phyloP scores from a whole-genome alignment of 2,888 invertebrate genomes.

The Poecilobothrus nobilitatus region DNA sequence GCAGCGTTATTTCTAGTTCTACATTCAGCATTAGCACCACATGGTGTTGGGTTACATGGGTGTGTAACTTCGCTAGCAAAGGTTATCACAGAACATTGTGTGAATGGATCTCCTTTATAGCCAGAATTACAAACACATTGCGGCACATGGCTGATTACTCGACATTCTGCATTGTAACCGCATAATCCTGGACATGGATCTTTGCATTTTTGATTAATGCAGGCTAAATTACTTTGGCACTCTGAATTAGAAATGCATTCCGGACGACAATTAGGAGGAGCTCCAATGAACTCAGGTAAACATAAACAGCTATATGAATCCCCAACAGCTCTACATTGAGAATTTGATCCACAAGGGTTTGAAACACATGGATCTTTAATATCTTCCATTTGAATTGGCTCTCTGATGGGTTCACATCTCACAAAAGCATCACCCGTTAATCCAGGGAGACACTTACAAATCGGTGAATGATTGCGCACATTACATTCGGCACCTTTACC shows the following conservation, averaged over 20 bases:
- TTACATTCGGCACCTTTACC: constrained; percentile 60
- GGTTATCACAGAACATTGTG: constrained; percentile 43
- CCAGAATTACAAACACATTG: constrained; percentile 51
- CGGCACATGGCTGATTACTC: constrained; percentile 50
- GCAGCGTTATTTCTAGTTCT: constrained; percentile 63
- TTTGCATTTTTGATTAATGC: constrained; percentile 49
- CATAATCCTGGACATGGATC: constrained; percentile 56
- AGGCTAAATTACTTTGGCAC: constrained; percentile 51
- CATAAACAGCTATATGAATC: constrained; percentile 50
- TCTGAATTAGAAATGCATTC: constrained; percentile 58
- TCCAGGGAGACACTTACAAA: constrained; percentile 57
- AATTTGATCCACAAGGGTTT: constrained; percentile 64
- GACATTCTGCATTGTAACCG: constrained; percentile 52
- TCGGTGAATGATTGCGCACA: constrained; percentile 66
- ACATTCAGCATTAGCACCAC: constrained; percentile 62
- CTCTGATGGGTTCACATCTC: constrained; percentile 46
- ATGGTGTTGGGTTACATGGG: constrained; percentile 49
- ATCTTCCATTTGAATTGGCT: constrained; percentile 29
- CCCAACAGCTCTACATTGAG: constrained; percentile 51
- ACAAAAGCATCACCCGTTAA: constrained; percentile 64
- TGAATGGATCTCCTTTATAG: constrained; percentile 54
- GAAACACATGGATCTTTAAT: constrained; percentile 50
- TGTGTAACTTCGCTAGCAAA: constrained; percentile 43
- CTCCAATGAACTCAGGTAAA: constrained; percentile 50
- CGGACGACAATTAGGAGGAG: constrained; percentile 57